Evolutionary conservation across 2,113 vertebrate species (phyloP).

Genomic region (Aspiorhynchus laticeps): DNA sequence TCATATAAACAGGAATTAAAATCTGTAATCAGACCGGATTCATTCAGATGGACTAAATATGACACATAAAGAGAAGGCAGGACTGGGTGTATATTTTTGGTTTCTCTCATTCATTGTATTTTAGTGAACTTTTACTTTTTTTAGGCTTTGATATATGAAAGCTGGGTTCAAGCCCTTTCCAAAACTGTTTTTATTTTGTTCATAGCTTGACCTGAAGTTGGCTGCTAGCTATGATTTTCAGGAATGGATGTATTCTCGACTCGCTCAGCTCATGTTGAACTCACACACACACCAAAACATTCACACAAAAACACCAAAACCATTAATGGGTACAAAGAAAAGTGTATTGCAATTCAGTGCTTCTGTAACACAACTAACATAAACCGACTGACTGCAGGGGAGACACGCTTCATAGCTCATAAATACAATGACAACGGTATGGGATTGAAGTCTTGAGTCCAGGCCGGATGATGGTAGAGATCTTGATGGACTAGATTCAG

Average conservation of each 20-base stretch:
- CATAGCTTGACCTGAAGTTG: no score
- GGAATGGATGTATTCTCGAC: background rate
- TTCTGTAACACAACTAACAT: constrained; percentile 83
- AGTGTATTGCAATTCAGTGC: constrained; percentile 71
- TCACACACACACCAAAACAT: background rate
- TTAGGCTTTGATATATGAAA: no score
- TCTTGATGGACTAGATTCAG: constrained; percentile 69
- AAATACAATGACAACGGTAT: background rate
- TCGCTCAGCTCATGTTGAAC: background rate
- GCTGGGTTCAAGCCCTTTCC: no score
- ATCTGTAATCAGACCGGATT: no score
- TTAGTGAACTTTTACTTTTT: no score
- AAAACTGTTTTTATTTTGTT: no score
- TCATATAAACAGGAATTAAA: no score
- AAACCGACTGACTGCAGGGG: constrained; percentile 66
- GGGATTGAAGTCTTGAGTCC: constrained; percentile 8
- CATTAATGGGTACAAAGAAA: constrained; percentile 83
- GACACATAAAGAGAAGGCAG: no score
- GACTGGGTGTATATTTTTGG: no score
- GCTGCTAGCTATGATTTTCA: no score
- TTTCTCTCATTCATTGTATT: background rate
- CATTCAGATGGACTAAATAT: no score
- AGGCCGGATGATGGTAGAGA: no score
- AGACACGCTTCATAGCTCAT: constrained; percentile 59
- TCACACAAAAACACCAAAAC: constrained; percentile 57